These are phyloP conservation scores for Bruchidius siliquastri DNA, from an alignment of 2,888 invertebrate genomes.

Conservation along the genomic window DNA sequence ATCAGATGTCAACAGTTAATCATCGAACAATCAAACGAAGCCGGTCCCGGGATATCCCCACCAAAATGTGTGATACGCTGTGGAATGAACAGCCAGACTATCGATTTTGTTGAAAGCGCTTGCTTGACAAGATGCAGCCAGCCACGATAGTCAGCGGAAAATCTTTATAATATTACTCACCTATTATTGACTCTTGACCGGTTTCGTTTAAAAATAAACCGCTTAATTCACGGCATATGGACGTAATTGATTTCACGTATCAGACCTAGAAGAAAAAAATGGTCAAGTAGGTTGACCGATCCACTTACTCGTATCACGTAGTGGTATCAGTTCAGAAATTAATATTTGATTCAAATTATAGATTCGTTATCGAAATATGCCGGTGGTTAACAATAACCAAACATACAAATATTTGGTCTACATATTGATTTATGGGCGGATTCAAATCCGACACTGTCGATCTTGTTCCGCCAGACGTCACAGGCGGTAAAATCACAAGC, in stretches of 20 bases:
- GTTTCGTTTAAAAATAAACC: not conserved
- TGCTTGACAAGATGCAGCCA: not conserved
- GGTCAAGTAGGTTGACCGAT: no score
- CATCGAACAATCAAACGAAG: not conserved
- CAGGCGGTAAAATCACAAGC: no score
- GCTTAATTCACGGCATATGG: not conserved
- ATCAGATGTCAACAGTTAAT: not conserved
- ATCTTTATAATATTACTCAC: not conserved
- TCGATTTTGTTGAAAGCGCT: not conserved
- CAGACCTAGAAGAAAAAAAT: not conserved
- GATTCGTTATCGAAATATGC: no score
- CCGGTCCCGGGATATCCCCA: not conserved
- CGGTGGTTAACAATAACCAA: no score
- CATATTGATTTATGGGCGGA: no score
- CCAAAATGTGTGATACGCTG: not conserved
- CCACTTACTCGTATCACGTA: no score
- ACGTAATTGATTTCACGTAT: not conserved
- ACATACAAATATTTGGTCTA: no score
- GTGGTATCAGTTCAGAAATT: no score
- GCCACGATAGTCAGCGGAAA: not conserved
- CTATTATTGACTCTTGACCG: not conserved
- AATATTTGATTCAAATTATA: no score
- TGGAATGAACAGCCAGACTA: not conserved
- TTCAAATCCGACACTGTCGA: no score
- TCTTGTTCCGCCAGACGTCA: no score